Conservation (phyloP, 1,140 invertebrate genomes). For the Dolichoris vasculosae region DNA sequence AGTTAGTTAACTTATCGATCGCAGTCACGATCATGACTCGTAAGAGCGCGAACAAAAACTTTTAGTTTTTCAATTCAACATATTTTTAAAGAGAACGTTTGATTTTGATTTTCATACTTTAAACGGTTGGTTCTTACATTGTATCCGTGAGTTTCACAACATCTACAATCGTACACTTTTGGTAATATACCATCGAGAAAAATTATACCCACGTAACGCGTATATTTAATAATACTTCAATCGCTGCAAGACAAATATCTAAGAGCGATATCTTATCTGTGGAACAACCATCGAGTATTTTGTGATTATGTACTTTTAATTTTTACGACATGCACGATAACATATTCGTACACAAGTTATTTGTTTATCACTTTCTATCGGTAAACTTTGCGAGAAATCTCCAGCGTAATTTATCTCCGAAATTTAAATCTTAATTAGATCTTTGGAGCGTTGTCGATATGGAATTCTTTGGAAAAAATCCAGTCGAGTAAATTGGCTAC, state of each 20-base stretch:
- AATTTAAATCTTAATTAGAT: not conserved
- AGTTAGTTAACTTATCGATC: too few species aligned
- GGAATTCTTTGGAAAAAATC: not conserved
- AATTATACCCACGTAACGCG: not conserved
- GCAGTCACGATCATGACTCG: too few species aligned
- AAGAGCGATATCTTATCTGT: not conserved
- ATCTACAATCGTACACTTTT: too few species aligned
- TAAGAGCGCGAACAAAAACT: too few species aligned
- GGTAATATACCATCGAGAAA: too few species aligned
- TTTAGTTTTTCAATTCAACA: too few species aligned
- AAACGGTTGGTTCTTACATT: too few species aligned
- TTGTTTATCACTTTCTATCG: conserved; percentile 1
- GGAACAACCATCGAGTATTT: not conserved
- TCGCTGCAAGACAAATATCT: not conserved
- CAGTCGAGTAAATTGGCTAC: not conserved
- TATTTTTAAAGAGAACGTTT: too few species aligned
- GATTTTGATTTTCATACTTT: too few species aligned
- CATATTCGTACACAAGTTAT: not conserved
- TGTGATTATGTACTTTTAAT: not conserved
- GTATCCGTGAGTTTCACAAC: too few species aligned
- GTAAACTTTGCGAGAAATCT: not conserved
- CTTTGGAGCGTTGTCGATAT: not conserved
- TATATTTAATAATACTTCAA: not conserved
- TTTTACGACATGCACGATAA: not conserved
- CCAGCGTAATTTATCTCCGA: not conserved